Base-by-base conservation (phyloP, 2,888 invertebrate species). In the Ypsolopha sequella region DNA sequence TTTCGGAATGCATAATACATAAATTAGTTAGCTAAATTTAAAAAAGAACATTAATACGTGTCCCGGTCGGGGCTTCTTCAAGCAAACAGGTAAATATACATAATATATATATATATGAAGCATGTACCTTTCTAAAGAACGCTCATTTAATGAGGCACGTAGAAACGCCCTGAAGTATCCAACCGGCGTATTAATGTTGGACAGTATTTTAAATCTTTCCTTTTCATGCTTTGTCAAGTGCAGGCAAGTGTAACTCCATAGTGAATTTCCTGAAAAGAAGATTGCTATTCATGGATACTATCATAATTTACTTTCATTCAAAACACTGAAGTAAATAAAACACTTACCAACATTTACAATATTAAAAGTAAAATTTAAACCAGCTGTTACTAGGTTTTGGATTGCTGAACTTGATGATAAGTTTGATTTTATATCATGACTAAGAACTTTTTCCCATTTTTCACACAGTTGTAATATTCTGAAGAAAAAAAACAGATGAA, bases 81-180 rank as follows among this genome's bases (percentile, higher is more conserved):
- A 3, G 24, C 24, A 24, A 24, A 24, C 24, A 24, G 24, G 24
- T 45, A 45, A 33, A 24, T 45, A 44, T 14, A 14, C 7, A 7
- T 44, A 44, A 44, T 11, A 41, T n/a, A 41, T 41, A 41, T 11
- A 7, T 8, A 13, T 1, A 43, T 13, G 14, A 52, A 38, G 6
- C 47, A 35, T 38, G 51, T 66, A 74, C 80, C 92, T 90, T 67
- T 96, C 95, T 45, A 98, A 85, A 0, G 96, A 95, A 62, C 94
- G 90, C 73, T 98, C 98, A 85, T 98, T 98, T 33, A 98, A 87
- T 4, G 95, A 89, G 13, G 96, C 93, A 57, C 98, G 88, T 35
- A 98, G 89, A 91, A 98, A 97, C 33, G 97, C 95, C 64, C 95
- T 90, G 24, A 94, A 94, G 62, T 94, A 89, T 11, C 96, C 96